Evolutionary conservation across 2,888 invertebrate species (phyloP), one percentile per base, ranked within the genome.

Genomic region (Drosophila buzzatii): DNA sequence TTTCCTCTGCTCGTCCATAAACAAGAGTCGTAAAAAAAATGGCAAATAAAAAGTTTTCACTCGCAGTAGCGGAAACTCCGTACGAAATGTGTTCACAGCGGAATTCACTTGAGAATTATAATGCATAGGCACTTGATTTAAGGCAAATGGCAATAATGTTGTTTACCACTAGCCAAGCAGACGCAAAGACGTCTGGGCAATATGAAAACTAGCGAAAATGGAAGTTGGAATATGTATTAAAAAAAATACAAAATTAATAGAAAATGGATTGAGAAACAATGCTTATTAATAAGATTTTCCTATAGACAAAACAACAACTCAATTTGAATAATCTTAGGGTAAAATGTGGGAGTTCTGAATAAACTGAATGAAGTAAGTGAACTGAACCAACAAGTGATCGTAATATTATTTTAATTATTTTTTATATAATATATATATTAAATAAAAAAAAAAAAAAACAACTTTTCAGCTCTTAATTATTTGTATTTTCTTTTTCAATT

Each of bases 41-140:
- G 41, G 45, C 39, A 44, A 71, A 37, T 57, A 57, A 61, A 73
- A 79, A 72, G 61, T 62, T 62, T 57, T 47, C 52, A 67, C 66
- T n/a, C 27, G 6, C 0, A 47, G 58, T 39, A 57, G 62, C 47
- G 65, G 55, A 76, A 59, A 60, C 42, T 57, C 59, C 47, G 4
- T 16, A 12, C 31, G 45, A 47, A 84, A 66, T 78, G 64, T 65
- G 35, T 58, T 76, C 61, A 76, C 71, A 74, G 57, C 57, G 79
- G 64, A 70, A 31, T 84, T 74, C 70, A 52, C 60, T 76, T 68
- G 37, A n/a, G 47, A 37, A 44, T 74, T 75, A 73, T 79, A 73
- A 81, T 81, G 74, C 81, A 76, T 68, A 76, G 76, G 42, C 47
- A 81, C 49, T 73, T 81, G 64, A 68, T 20, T 66, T 58, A 66